These are phyloP conservation scores for Sternotherus odoratus DNA, from an alignment of 2,797 vertebrate genomes.

Conservation along the genomic window DNA sequence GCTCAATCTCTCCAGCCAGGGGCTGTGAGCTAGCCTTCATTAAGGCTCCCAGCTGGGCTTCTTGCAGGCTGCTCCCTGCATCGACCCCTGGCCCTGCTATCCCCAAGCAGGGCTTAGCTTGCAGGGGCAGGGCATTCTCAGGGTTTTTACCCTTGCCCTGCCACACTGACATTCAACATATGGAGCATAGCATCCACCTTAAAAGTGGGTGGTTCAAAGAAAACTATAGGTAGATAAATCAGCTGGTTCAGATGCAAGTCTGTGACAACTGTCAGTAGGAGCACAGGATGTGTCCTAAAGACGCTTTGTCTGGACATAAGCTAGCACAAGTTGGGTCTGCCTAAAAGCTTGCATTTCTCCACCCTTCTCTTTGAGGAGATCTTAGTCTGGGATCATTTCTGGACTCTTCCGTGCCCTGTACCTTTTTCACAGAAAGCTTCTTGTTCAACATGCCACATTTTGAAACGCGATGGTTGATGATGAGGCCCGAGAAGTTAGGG, in stretches of 20 bases:
- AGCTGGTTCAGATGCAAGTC: background rate
- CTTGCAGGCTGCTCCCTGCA: too few relatives aligned
- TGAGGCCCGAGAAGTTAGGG: background rate
- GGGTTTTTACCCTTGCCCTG: too few relatives aligned
- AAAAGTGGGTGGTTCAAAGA: background rate
- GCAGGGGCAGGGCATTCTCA: too few relatives aligned
- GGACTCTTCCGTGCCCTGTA: background rate
- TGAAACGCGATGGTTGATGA: background rate
- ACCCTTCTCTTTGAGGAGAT: background rate
- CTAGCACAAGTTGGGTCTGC: background rate
- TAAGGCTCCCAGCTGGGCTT: too few relatives aligned
- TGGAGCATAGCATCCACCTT: background rate
- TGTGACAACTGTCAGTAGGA: background rate
- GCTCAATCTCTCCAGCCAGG: too few relatives aligned
- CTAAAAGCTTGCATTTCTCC: background rate
- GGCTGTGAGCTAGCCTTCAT: too few relatives aligned
- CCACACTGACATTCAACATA: too few relatives aligned
- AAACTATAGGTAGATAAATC: background rate
- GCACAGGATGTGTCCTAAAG: background rate
- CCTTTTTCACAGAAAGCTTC: background rate
- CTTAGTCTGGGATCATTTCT: background rate
- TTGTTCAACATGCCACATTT: background rate
- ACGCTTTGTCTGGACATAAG: background rate
- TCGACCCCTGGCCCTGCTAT: too few relatives aligned
- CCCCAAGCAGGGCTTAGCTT: too few relatives aligned